Evolutionary conservation across 2,888 invertebrate genomes (phyloP).

Genomic region (Disparrhopalites patrizii): DNA sequence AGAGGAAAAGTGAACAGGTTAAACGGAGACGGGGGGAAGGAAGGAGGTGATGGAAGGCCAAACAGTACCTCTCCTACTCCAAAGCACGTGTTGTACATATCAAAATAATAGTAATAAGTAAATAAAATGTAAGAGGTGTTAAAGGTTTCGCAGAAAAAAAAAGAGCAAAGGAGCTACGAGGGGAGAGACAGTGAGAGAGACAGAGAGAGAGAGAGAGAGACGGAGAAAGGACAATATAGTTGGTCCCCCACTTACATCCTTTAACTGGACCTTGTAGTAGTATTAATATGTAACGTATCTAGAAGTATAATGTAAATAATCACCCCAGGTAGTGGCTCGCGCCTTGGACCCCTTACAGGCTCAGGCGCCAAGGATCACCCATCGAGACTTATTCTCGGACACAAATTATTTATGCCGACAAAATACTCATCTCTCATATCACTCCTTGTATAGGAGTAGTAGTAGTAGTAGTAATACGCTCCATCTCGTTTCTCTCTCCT

Average conservation of each 20-base stretch:
- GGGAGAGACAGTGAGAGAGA: neutral
- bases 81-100: too few relatives aligned
- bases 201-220: neutral
- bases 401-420: constrained; percentile 42
- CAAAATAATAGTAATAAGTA: too few relatives aligned
- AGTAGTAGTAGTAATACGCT: too few relatives aligned
- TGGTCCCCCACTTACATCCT: too few relatives aligned
- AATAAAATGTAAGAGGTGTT: constrained; percentile 34
- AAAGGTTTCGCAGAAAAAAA: constrained; percentile 29
- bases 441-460: too few relatives aligned
- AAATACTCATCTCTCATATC: constrained; percentile 35
- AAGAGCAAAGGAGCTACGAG: neutral
- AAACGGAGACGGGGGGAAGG: neutral
- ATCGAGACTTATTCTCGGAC: constrained; percentile 40
- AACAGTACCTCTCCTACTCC: too few relatives aligned
- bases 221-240: constrained; percentile 14
- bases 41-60: too few relatives aligned
- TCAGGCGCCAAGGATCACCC: constrained; percentile 41
- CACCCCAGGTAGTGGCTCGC: constrained; percentile 43
- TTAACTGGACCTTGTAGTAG: neutral
- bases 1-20: constrained; percentile 4
- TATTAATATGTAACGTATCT: neutral
- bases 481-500: constrained; percentile 1
- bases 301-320: constrained; percentile 40
- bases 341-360: constrained; percentile 36